Percentiles rank a stretch among this genome's conserved stretches.
Conservation (phyloP, 1,140 invertebrate genomes). For the Atta texana region DNA sequence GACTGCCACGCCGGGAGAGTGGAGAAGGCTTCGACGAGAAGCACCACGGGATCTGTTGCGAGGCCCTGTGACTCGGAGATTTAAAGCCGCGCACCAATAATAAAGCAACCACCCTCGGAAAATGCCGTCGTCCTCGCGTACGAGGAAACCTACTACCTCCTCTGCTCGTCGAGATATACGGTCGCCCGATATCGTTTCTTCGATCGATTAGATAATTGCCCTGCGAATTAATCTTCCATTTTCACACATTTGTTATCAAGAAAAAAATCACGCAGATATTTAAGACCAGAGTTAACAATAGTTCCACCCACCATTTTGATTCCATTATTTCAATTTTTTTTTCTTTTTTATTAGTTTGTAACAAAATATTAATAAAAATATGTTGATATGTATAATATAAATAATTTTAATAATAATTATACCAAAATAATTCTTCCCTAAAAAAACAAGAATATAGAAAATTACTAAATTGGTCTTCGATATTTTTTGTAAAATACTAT, state of each 20-base stretch:
- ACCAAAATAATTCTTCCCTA: too few species aligned
- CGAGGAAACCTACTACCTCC: conserved; percentile 69
- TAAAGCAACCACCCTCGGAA: conserved; percentile 77
- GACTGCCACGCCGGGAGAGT: conserved; percentile 61
- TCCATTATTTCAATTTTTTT: too few species aligned
- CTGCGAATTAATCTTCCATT: neutral
- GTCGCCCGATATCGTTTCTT: neutral
- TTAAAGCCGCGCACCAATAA: conserved; percentile 73
- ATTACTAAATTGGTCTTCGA: too few species aligned
- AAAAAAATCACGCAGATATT: neutral
- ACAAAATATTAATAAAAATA: too few species aligned
- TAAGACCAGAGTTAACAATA: too few species aligned
- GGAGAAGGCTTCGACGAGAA: conserved; percentile 65
- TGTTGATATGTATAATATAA: too few species aligned
- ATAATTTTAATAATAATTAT: too few species aligned
- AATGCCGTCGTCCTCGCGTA: conserved; percentile 55
- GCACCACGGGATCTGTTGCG: conserved; percentile 50
- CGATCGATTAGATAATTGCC: conserved; percentile 16
- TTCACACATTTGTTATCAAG: neutral
- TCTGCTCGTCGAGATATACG: conserved; percentile 59
- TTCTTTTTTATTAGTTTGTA: too few species aligned
- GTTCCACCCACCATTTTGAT: too few species aligned
- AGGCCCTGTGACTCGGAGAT: conserved; percentile 66
- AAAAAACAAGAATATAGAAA: too few species aligned
- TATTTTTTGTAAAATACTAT: too few species aligned